Conservation (phyloP, 2,888 invertebrate genomes). For the Neoaliturus tenellus region DNA sequence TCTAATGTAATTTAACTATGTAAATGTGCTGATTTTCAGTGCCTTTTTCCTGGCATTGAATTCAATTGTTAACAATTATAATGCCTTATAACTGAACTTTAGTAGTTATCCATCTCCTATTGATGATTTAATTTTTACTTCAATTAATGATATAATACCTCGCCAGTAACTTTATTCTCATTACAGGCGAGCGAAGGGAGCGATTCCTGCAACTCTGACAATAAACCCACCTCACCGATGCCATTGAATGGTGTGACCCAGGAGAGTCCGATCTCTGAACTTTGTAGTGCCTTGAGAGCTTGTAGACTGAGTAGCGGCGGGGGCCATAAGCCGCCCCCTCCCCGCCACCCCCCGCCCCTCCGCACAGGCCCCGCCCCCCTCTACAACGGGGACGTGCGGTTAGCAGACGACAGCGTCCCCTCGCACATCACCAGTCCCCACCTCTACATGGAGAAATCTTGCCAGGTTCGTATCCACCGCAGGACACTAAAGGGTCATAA, state of each 20-base stretch:
- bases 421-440: conserved; percentile 72
- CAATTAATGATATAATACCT: no score
- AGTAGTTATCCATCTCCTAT: no score
- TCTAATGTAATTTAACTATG: no score
- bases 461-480: no score
- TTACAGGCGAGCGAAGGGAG: conserved; percentile 34
- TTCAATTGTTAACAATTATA: no score
- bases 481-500: no score
- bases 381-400: conserved; percentile 20
- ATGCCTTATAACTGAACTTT: no score
- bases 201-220: background rate
- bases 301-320: conserved; percentile 72
- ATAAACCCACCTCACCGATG: background rate
- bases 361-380: background rate
- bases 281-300: conserved; percentile 77
- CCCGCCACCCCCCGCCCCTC: conserved; percentile 21
- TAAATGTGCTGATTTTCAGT: no score
- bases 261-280: conserved; percentile 77
- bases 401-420: background rate
- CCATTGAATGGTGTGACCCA: conserved; percentile 7
- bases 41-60: no score
- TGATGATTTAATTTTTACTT: no score
- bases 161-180: no score
- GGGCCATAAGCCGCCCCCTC: background rate
- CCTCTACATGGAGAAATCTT: conserved; percentile 77